These are phyloP conservation scores for Napeogenes inachia DNA, from an alignment of 2,888 invertebrate species.

Conservation along the genomic window DNA sequence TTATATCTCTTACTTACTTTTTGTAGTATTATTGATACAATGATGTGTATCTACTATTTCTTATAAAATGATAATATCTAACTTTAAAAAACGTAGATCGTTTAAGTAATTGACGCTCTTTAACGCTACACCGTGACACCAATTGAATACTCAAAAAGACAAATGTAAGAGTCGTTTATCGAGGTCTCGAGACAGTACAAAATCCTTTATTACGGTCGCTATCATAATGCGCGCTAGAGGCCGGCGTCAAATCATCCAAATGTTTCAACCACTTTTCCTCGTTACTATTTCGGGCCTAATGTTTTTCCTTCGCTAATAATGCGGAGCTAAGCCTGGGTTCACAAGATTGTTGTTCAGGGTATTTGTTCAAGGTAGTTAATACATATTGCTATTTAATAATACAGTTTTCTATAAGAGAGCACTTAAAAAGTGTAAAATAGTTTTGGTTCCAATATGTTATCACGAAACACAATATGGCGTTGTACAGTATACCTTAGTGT, in stretches of 20 bases:
- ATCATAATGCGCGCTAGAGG: constrained; percentile 31
- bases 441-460: no score
- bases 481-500: neutral
- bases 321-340: constrained; percentile 24
- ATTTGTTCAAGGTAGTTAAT: no score
- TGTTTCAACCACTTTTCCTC: constrained; percentile 43
- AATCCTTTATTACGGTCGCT: constrained; percentile 23
- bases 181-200: constrained; percentile 21
- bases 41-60: no score
- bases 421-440: no score
- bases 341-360: neutral
- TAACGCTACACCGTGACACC: constrained; percentile 14
- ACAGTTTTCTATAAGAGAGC: no score
- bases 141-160: constrained; percentile 24
- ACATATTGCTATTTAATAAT: no score
- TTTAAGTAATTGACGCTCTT: constrained; percentile 2
- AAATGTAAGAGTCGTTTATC: constrained; percentile 26
- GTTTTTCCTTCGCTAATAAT: constrained; percentile 53
- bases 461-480: no score
- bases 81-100: constrained; percentile 2
- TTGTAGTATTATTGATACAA: no score
- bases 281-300: constrained; percentile 48
- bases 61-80: neutral
- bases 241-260: constrained; percentile 37
- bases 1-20: no score